Evolutionary conservation across 1,140 invertebrate genomes (phyloP).

Genomic region (Danaus plexippus): DNA sequence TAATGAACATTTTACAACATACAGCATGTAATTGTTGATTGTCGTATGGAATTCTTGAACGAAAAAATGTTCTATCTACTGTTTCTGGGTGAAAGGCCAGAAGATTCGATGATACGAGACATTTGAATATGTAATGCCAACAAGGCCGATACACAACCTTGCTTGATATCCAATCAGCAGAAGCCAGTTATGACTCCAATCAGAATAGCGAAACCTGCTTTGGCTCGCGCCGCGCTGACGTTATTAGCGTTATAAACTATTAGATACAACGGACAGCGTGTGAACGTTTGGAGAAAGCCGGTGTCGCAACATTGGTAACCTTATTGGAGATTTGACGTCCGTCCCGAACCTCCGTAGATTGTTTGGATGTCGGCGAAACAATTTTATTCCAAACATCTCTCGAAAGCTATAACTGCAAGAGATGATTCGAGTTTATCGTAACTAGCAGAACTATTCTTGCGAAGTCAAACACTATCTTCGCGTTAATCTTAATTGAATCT

Average conservation of each 20-base stretch:
- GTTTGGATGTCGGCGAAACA: slow-evolving; percentile 2
- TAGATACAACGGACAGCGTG: slow-evolving; percentile 68
- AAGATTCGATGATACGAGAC: slow-evolving; percentile 14
- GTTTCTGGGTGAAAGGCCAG: slow-evolving; percentile 10
- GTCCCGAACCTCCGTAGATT: background rate
- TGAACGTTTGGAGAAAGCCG: slow-evolving; percentile 63
- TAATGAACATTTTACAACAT: slow-evolving; percentile 2
- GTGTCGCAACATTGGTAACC: slow-evolving; percentile 57
- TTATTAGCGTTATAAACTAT: slow-evolving; percentile 66
- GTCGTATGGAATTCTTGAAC: slow-evolving; percentile 4
- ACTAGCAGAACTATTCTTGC: slow-evolving; percentile 14
- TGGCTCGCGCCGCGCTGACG: slow-evolving; percentile 52
- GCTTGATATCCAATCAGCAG: slow-evolving; percentile 59
- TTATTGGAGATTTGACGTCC: slow-evolving; percentile 51
- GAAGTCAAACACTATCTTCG: slow-evolving; percentile 29
- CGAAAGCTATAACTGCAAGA: background rate
- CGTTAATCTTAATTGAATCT: slow-evolving; percentile 63
- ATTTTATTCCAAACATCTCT: slow-evolving; percentile 11
- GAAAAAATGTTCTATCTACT: slow-evolving; percentile 4
- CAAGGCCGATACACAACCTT: slow-evolving; percentile 58
- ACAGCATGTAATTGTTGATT: slow-evolving; percentile 2
- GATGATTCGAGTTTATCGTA: slow-evolving; percentile 12
- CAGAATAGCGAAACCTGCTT: slow-evolving; percentile 57
- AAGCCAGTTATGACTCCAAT: slow-evolving; percentile 48
- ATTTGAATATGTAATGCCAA: slow-evolving; percentile 45